Evolutionary conservation across 2,113 vertebrate species (phyloP).

Genomic region (Delphinus delphis): DNA sequence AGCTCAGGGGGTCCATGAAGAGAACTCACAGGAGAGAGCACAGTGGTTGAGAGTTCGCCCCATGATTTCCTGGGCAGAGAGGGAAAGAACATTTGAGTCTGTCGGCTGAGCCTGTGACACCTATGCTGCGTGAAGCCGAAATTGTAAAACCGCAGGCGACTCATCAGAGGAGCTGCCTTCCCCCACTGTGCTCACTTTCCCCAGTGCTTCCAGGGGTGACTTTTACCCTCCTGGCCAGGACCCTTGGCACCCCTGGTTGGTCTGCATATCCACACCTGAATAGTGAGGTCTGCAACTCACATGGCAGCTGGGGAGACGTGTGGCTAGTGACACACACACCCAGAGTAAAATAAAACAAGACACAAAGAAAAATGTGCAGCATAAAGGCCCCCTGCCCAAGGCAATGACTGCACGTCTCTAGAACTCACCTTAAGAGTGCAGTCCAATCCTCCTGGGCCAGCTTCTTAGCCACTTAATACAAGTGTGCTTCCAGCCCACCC

Average conservation of each 20-base stretch:
- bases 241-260: accelerated
- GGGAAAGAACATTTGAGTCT: background rate
- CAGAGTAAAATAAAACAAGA: background rate
- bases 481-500: background rate
- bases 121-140: no score
- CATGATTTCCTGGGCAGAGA: accelerated
- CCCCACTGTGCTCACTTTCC: no score
- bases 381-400: accelerated
- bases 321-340: no score
- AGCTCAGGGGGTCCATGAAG: background rate
- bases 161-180: background rate
- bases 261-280: no score
- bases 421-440: no score
- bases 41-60: accelerated
- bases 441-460: accelerated
- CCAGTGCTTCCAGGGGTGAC: background rate
- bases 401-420: accelerated
- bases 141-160: background rate
- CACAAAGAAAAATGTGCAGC: accelerated
- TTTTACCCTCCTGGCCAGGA: no score
- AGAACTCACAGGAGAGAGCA: background rate
- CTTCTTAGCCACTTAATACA: background rate
- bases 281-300: no score
- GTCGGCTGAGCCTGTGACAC: accelerated
- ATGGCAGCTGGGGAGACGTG: accelerated